These are phyloP conservation scores for Zoanthus solanderi DNA, from an alignment of 92 coral and sea anemone species.

Conservation along the genomic window DNA sequence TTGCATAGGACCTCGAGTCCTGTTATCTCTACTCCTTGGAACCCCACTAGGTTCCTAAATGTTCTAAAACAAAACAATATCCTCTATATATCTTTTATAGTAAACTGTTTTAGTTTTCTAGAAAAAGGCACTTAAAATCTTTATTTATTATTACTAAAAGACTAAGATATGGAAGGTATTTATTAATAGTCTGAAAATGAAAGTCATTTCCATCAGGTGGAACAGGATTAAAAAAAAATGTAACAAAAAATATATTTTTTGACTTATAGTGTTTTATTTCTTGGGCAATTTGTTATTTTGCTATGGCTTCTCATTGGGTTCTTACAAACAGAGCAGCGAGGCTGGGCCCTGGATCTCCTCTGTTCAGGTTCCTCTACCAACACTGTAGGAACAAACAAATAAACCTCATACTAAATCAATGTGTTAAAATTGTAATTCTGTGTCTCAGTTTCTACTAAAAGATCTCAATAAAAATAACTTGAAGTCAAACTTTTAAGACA, in stretches of 20 bases:
- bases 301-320: slow-evolving; percentile 41
- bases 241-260: neutral
- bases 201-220: too few species aligned
- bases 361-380: slow-evolving; percentile 2
- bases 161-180: too few species aligned
- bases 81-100: too few species aligned
- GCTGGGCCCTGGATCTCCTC: slow-evolving; percentile 42
- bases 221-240: neutral
- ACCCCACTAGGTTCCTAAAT: too few species aligned
- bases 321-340: slow-evolving; percentile 55
- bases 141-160: too few species aligned
- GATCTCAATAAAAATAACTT: neutral
- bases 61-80: too few species aligned
- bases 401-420: neutral
- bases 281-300: slow-evolving; percentile 12
- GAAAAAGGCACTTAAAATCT: too few species aligned
- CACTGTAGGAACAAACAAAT: slow-evolving; percentile 6
- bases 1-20: too few species aligned
- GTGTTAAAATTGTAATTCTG: neutral
- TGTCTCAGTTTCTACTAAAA: neutral
- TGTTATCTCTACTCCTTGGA: too few species aligned
- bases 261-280: neutral
- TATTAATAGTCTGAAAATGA: too few species aligned
- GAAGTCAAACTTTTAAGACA: too few species aligned
- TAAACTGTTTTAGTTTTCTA: too few species aligned